These are phyloP conservation scores for Cyrtorhinus lividipennis DNA, from an alignment of 1,140 invertebrate genomes.

Conservation along the genomic window DNA sequence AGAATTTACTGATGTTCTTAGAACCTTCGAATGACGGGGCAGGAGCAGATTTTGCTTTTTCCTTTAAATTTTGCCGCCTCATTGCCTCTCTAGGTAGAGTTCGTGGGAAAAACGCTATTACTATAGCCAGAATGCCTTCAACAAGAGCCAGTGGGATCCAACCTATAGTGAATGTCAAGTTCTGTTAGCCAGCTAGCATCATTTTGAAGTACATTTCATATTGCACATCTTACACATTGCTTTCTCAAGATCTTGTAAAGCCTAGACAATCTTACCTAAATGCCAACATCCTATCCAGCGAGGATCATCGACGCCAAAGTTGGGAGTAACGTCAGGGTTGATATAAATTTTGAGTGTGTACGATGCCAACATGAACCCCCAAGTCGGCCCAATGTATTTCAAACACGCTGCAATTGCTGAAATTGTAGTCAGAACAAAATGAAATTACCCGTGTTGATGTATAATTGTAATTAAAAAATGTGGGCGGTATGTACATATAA, in stretches of 20 bases:
- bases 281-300: conserved; percentile 33
- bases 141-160: conserved; percentile 24
- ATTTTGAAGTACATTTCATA: not conserved
- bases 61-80: not conserved
- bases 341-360: conserved; percentile 23
- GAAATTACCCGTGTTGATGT: not conserved
- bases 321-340: conserved; percentile 18
- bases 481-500: too few species aligned
- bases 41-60: not conserved
- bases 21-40: conserved; percentile 21
- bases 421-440: not conserved
- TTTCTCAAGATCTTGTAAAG: not conserved
- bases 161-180: conserved; percentile 23
- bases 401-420: conserved; percentile 27
- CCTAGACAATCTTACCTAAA: conserved; percentile 26
- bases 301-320: conserved; percentile 27
- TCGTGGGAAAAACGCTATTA: conserved; percentile 23
- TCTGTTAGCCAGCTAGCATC: too few species aligned
- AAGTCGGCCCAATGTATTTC: conserved; percentile 28
- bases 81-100: conserved; percentile 22
- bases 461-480: not conserved
- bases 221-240: too few species aligned
- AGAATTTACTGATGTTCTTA: too few species aligned
- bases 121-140: conserved; percentile 16
- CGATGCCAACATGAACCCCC: conserved; percentile 26